These are phyloP conservation scores for Oreotrochilus melanogaster DNA, from an alignment of 2,113 vertebrate species.

Conservation along the genomic window DNA sequence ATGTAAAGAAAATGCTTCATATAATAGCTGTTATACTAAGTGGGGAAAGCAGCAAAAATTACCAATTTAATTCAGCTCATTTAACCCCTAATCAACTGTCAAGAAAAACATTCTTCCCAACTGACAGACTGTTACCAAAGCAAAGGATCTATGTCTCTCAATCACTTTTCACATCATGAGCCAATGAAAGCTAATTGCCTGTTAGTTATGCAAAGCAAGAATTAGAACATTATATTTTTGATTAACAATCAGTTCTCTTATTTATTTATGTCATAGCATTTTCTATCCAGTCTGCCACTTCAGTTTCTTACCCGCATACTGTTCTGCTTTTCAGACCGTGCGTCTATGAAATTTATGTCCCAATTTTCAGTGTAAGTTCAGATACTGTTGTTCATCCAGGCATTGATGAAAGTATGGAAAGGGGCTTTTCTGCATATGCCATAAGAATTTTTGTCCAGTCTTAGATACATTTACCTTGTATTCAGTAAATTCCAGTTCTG, in stretches of 20 bases:
- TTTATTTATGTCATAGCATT: slow-evolving; percentile 39
- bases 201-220: slow-evolving; percentile 59
- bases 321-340: neutral
- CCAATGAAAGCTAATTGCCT: slow-evolving; percentile 68
- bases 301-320: neutral
- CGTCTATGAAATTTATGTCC: neutral
- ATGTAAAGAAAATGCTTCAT: slow-evolving; percentile 42
- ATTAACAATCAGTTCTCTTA: slow-evolving; percentile 51
- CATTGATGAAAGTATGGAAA: neutral
- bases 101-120: slow-evolving; percentile 73
- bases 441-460: neutral
- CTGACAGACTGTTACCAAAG: slow-evolving; percentile 67
- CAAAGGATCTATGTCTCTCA: slow-evolving; percentile 5
- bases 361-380: neutral
- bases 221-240: slow-evolving; percentile 35
- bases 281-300: slow-evolving; percentile 26
- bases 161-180: slow-evolving; percentile 44
- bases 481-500: neutral
- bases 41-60: slow-evolving; percentile 68
- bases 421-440: neutral
- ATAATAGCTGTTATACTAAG: slow-evolving; percentile 69
- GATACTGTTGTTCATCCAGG: neutral
- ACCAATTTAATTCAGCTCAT: slow-evolving; percentile 77
- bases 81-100: slow-evolving; percentile 79
- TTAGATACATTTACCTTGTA: neutral